Conservation (phyloP, 1,140 invertebrate genomes). For the Drosophila lacertosa region DNA sequence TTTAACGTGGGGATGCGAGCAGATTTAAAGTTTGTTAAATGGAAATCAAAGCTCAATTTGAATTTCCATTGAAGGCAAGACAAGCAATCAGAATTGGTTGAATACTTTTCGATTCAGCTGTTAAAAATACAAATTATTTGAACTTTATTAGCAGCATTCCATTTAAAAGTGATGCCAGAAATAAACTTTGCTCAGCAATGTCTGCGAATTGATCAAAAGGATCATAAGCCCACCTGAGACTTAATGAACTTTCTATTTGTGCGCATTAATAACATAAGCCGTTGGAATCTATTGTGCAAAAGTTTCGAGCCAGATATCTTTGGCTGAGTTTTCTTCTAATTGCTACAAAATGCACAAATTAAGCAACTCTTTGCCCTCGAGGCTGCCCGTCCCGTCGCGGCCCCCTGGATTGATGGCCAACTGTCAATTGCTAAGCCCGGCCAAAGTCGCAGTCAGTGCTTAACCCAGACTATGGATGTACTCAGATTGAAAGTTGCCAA, state of each 20-base stretch:
- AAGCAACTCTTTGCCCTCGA: slow-evolving; percentile 40
- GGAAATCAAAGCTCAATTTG: too few relatives aligned
- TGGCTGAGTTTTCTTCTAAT: slow-evolving; percentile 36
- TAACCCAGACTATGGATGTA: slow-evolving; percentile 62
- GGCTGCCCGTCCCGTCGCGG: slow-evolving; percentile 2
- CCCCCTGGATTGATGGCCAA: slow-evolving; percentile 65
- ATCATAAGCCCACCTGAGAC: slow-evolving; percentile 9
- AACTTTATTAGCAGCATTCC: background rate
- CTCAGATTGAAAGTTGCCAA: slow-evolving; percentile 59
- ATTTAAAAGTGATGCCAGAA: background rate
- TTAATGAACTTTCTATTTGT: slow-evolving; percentile 32
- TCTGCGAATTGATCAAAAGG: slow-evolving; percentile 2
- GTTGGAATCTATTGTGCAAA: slow-evolving; percentile 38
- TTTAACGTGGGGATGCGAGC: too few relatives aligned
- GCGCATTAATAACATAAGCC: slow-evolving; percentile 9
- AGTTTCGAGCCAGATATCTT: slow-evolving; percentile 27
- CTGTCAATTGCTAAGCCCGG: slow-evolving; percentile 71
- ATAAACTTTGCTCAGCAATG: background rate
- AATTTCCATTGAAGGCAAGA: too few relatives aligned
- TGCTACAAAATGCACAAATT: slow-evolving; percentile 64
- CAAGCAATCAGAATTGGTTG: too few relatives aligned
- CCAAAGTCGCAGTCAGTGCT: slow-evolving; percentile 66
- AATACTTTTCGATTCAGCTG: too few relatives aligned
- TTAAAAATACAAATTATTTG: too few relatives aligned
- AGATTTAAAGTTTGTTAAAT: too few relatives aligned